phyloP scores from a whole-genome alignment of 2,888 invertebrate species.

The Allygus modestus region DNA sequence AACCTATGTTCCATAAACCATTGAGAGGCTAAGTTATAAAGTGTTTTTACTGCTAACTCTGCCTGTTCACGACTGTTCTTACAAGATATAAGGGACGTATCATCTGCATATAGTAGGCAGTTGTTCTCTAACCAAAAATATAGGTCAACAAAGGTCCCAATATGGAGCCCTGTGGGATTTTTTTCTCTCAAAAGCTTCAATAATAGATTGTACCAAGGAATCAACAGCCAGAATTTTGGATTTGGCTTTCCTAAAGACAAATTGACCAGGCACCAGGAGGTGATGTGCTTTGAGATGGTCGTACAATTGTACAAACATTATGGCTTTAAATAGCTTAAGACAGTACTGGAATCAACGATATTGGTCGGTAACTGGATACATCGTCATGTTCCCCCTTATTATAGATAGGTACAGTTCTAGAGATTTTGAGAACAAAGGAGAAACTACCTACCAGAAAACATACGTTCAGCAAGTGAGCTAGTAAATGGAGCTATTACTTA shows the following conservation, averaged over 20 bases:
- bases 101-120: background rate
- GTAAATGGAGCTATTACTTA: background rate
- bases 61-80: background rate
- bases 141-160: slow-evolving; percentile 28
- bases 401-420: slow-evolving; percentile 38
- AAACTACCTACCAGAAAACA: slow-evolving; percentile 28
- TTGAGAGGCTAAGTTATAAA: background rate
- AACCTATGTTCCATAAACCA: background rate
- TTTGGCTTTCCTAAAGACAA: slow-evolving; percentile 45
- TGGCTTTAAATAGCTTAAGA: slow-evolving; percentile 10
- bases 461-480: slow-evolving; percentile 5
- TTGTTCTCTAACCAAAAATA: background rate
- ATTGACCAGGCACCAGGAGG: slow-evolving; percentile 29
- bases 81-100: background rate
- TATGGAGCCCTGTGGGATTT: slow-evolving; percentile 20
- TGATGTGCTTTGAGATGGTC: slow-evolving; percentile 2
- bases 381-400: slow-evolving; percentile 32
- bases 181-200: background rate
- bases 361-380: slow-evolving; percentile 16
- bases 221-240: slow-evolving; percentile 33
- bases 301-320: slow-evolving; percentile 41
- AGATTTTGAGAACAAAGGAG: slow-evolving; percentile 19
- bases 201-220: slow-evolving; percentile 2
- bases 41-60: background rate
- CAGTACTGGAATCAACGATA: slow-evolving; percentile 47